phyloP scores from a whole-genome alignment of 2,113 vertebrate genomes.

The Indri indri region DNA sequence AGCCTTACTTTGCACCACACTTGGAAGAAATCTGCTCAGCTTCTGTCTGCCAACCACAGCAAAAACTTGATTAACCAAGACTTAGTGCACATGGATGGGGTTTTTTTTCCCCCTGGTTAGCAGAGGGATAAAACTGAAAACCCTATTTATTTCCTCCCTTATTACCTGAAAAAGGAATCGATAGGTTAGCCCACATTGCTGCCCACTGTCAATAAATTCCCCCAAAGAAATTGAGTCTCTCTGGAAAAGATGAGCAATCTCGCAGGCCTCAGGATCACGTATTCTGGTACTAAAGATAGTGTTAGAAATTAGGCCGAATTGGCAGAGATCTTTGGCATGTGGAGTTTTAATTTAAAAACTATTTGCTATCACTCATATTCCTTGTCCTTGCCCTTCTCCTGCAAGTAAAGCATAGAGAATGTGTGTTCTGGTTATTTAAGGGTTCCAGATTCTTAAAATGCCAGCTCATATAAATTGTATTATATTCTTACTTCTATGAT shows the following conservation, averaged over 20 bases:
- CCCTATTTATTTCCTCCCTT: slow-evolving; percentile 19
- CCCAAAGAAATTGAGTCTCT: background rate
- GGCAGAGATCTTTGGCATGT: background rate
- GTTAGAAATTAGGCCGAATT: background rate
- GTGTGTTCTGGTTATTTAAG: background rate
- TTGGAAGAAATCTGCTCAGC: slow-evolving; percentile 53
- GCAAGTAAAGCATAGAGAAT: background rate
- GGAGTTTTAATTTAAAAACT: background rate
- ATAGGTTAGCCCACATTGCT: background rate
- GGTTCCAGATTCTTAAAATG: background rate
- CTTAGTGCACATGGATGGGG: background rate
- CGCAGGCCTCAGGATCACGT: background rate
- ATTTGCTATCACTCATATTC: background rate
- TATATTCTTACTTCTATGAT: background rate
- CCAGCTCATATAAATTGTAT: background rate
- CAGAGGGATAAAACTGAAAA: slow-evolving; percentile 54
- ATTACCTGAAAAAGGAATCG: slow-evolving; percentile 47
- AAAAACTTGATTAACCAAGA: slow-evolving; percentile 49
- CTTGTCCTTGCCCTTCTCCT: background rate
- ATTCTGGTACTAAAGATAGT: background rate
- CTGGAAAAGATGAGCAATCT: background rate
- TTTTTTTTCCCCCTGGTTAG: slow-evolving; percentile 3
- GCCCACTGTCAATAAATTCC: slow-evolving; percentile 15
- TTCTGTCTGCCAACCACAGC: slow-evolving; percentile 61
- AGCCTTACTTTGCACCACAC: slow-evolving; percentile 30